phyloP scores from a whole-genome alignment of 2,888 invertebrate genomes.

The Spisula solida region DNA sequence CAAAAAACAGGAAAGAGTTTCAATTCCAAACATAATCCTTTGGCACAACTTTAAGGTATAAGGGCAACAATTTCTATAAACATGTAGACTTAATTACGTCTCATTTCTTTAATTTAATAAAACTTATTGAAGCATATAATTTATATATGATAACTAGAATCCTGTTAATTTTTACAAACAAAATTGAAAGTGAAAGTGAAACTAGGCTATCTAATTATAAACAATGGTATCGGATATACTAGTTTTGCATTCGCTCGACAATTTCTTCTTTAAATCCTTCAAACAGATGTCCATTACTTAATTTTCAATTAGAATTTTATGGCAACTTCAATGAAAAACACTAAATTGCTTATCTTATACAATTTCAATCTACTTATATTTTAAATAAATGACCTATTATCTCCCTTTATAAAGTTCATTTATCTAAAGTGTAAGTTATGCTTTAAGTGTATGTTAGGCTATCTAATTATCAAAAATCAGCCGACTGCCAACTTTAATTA shows the following conservation, averaged over 20 bases:
- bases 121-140: conserved; percentile 1
- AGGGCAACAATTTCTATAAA: neutral
- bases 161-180: conserved; percentile 15
- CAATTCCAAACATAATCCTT: neutral
- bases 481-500: conserved; percentile 20
- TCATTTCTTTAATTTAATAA: conserved; percentile 6
- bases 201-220: too few species aligned
- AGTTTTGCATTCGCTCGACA: neutral
- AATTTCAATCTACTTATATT: conserved; percentile 43
- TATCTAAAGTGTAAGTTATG: conserved; percentile 19
- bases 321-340: conserved; percentile 43
- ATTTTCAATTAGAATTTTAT: conserved; percentile 52
- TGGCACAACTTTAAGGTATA: neutral
- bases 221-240: neutral
- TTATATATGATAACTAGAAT: neutral
- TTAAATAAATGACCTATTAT: conserved; percentile 40
- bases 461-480: neutral
- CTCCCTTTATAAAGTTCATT: conserved; percentile 49
- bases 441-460: neutral
- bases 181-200: neutral
- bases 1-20: neutral
- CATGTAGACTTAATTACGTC: neutral
- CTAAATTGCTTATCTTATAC: conserved; percentile 44
- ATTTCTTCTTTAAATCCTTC: conserved; percentile 11
- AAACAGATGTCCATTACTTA: conserved; percentile 43